These are phyloP conservation scores for Schizaphis graminum DNA, from an alignment of 2,888 invertebrate species.

Conservation along the genomic window DNA sequence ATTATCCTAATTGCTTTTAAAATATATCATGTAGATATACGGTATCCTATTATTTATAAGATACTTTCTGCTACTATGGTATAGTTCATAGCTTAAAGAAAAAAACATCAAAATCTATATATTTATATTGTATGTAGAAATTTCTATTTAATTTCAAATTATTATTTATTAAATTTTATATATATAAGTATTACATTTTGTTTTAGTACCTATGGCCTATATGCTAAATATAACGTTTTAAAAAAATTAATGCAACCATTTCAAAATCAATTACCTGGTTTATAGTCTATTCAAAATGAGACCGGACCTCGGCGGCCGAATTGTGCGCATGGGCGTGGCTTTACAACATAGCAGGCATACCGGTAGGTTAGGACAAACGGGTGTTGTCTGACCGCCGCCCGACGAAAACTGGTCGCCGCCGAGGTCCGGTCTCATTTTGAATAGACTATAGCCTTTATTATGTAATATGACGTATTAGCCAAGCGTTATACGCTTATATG, in stretches of 20 bases:
- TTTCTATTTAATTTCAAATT: background rate
- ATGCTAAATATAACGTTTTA: background rate
- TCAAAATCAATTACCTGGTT: background rate
- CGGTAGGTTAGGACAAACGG: too few species aligned
- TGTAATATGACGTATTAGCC: background rate
- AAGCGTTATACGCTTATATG: background rate
- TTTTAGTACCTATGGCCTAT: background rate
- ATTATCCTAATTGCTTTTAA: background rate
- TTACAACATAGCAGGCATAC: too few species aligned
- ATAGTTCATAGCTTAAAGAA: background rate
- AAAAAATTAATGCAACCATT: background rate
- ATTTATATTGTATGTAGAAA: background rate
- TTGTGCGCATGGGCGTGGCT: too few species aligned
- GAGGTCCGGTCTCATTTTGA: too few species aligned
- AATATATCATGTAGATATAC: background rate
- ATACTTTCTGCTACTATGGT: background rate
- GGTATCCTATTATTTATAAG: background rate
- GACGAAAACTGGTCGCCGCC: too few species aligned
- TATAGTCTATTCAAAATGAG: too few species aligned
- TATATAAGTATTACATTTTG: background rate
- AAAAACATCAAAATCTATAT: background rate
- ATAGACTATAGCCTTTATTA: background rate
- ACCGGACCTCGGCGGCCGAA: too few species aligned
- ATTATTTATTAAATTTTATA: background rate
- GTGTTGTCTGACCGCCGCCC: too few species aligned